Evolutionary conservation across 2,113 vertebrate species (phyloP).

Genomic region (Ploceus nigricollis): DNA sequence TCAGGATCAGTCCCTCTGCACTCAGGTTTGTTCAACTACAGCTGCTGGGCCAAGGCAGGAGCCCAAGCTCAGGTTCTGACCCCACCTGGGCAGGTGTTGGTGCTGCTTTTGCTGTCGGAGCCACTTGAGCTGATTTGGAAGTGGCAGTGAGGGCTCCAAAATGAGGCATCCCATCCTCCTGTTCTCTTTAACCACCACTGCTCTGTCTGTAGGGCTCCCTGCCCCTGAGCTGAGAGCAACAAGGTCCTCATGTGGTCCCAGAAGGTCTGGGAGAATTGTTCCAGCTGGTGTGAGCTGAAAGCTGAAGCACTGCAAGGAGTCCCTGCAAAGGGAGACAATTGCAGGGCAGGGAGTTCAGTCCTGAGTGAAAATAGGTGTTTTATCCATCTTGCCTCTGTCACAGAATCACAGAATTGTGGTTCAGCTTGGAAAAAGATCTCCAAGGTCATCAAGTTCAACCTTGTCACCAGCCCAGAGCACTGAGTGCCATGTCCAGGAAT

Average conservation of each 20-base stretch:
- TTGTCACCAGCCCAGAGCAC: neutral
- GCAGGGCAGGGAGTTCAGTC: neutral
- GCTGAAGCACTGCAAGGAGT: neutral
- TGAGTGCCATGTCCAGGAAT: accelerated
- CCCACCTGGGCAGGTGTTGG: neutral
- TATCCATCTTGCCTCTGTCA: neutral
- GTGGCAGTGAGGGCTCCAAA: neutral
- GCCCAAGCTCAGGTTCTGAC: neutral
- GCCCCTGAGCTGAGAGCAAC: neutral
- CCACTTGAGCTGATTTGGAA: neutral
- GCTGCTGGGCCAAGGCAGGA: neutral
- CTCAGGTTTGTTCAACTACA: neutral
- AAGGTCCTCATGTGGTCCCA: accelerated
- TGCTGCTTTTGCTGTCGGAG: neutral
- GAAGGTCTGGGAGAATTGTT: neutral
- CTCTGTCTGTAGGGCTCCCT: neutral
- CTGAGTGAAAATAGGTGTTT: neutral
- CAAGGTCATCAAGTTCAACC: neutral
- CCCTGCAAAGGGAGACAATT: neutral
- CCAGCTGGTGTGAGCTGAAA: neutral
- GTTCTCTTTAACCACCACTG: neutral
- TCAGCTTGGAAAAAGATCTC: neutral
- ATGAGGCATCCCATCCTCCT: neutral
- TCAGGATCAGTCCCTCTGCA: neutral
- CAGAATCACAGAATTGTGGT: neutral